These are phyloP conservation scores for Nothoprocta perdicaria DNA, from an alignment of 2,113 vertebrate species.

Conservation along the genomic window DNA sequence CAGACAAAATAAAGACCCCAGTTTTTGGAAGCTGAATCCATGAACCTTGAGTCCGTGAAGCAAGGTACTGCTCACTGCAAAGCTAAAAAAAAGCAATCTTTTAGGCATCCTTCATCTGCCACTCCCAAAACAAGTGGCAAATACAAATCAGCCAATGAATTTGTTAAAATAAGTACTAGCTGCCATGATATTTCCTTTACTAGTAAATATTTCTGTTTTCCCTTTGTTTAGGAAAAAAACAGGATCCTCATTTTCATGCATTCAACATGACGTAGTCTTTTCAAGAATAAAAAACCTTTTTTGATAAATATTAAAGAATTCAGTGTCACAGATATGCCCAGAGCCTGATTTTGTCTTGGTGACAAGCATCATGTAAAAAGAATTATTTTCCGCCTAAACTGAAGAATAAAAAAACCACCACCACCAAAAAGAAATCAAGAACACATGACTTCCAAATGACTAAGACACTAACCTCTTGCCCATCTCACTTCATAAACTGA, in stretches of 20 bases:
- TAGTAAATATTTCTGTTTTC: not conserved
- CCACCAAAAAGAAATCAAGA: not conserved
- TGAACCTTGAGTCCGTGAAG: not conserved
- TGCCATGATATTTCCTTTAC: not conserved
- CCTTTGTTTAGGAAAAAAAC: not conserved
- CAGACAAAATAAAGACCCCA: not conserved
- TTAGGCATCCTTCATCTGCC: not conserved
- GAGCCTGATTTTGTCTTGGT: not conserved
- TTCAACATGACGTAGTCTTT: not conserved
- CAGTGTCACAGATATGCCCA: not conserved
- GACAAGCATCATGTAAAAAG: not conserved
- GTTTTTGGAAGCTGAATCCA: not conserved
- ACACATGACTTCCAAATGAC: not conserved
- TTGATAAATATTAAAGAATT: not conserved
- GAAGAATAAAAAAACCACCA: too few species aligned
- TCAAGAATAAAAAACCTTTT: not conserved
- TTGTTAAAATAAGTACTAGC: not conserved
- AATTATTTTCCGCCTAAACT: not conserved
- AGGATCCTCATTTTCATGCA: not conserved
- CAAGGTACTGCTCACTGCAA: not conserved
- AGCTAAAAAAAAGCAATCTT: constrained; percentile 5
- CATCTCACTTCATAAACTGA: not conserved
- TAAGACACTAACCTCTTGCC: not conserved
- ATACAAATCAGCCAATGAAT: not conserved
- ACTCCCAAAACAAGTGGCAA: not conserved